Percentiles rank a stretch among this genome's conserved stretches.
Evolutionary conservation across 2,888 invertebrate genomes (phyloP).

Genomic region (Pyrrhia umbra): DNA sequence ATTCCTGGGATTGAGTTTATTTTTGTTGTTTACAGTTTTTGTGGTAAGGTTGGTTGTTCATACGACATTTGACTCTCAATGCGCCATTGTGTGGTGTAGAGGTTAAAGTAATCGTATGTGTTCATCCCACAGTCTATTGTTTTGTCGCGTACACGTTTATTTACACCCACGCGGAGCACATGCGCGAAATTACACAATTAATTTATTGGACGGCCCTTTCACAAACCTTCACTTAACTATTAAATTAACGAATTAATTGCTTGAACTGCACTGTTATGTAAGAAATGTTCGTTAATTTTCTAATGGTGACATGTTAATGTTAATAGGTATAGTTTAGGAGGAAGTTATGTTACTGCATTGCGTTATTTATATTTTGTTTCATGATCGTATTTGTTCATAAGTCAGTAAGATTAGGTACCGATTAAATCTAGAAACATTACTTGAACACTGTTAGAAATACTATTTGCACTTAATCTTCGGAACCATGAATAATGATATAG

Average conservation of each 20-base stretch:
- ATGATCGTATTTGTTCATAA: slow-evolving; percentile 4
- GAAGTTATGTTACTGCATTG: slow-evolving; percentile 25
- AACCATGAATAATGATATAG: not conserved
- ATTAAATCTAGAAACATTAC: not conserved
- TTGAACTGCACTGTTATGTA: slow-evolving; percentile 26
- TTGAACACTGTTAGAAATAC: slow-evolving; percentile 3
- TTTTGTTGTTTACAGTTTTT: slow-evolving; percentile 62
- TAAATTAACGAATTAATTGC: slow-evolving; percentile 48
- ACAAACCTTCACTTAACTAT: slow-evolving; percentile 51
- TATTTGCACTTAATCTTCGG: not conserved
- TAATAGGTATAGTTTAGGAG: slow-evolving; percentile 13
- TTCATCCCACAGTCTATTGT: slow-evolving; percentile 83
- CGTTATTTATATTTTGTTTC: slow-evolving; percentile 24
- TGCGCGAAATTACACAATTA: slow-evolving; percentile 71
- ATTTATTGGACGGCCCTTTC: slow-evolving; percentile 61
- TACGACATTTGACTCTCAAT: slow-evolving; percentile 67
- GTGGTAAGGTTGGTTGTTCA: slow-evolving; percentile 31
- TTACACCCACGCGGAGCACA: slow-evolving; percentile 67
- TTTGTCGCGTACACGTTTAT: slow-evolving; percentile 67
- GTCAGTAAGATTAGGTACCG: not conserved
- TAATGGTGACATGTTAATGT: slow-evolving; percentile 31
- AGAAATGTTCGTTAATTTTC: slow-evolving; percentile 18
- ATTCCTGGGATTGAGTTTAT: slow-evolving; percentile 57
- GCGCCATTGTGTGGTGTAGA: slow-evolving; percentile 69
- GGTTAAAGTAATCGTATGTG: slow-evolving; percentile 66